Evolutionary conservation across 2,797 vertebrate genomes (phyloP), one percentile per base, ranked within the genome.

Genomic region (Carapus acus): DNA sequence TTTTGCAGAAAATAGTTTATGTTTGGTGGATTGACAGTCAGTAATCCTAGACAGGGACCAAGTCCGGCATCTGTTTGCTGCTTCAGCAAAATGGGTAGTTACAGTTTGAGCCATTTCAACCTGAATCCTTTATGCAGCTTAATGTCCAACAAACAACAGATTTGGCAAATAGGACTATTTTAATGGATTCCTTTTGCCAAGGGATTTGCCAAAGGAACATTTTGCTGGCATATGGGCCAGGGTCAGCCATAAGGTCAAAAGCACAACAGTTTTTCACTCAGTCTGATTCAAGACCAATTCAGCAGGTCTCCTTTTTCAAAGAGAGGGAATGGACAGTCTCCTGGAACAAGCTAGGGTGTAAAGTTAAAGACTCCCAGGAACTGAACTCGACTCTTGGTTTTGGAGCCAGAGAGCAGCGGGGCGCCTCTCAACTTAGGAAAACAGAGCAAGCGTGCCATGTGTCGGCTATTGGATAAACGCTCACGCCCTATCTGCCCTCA

Each of bases 391-490:
- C 31, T 50, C 39, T 17, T 41, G 22, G 11, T 44, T 44, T 12
- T 45, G 43, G 27, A 5, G 39, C 48, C 66, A 64, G 54, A 15
- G 48, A 50, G 52, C 52, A 51, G 15, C 65, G 43, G 46, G 54
- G 43, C 42, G 43, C 58, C 29, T 19, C 52, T 43, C 44, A 4
- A 23, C 50, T 63, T 3, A 44, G 43, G 47, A 15, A 42, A 9
- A 36, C 22, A 44, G 37, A 67, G 56, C 58, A 41, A 24, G 23
- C 46, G 43, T 19, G 44, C 70, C 27, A n/a, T 24, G 0, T 17
- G 18, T 60, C 41, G 43, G 50, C 45, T 70, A 34, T 73, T 49
- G 17, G 49, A n/a, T n/a, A n/a, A n/a, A n/a, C n/a, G n/a, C n/a
- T n/a, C n/a, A n/a, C n/a, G n/a, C n/a, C n/a, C n/a, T n/a, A n/a